These are phyloP conservation scores for Stigmatopora nigra DNA, from an alignment of 2,113 vertebrate species.

Conservation along the genomic window DNA sequence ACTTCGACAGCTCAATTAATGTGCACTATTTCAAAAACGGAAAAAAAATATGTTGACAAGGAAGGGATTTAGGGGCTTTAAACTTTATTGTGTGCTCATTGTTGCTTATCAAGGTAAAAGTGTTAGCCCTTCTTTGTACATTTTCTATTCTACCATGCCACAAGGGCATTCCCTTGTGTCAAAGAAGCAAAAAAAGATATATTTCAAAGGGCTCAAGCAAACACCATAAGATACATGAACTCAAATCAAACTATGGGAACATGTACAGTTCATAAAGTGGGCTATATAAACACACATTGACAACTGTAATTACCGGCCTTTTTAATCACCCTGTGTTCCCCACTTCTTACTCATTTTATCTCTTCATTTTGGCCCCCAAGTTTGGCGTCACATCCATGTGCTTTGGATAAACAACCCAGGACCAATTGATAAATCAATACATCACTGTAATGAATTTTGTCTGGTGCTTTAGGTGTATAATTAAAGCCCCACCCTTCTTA, in stretches of 20 bases:
- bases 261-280: no score
- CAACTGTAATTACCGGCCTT: background rate
- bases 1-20: background rate
- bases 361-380: conserved; percentile 24
- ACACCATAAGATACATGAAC: background rate
- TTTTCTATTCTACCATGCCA: background rate
- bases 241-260: background rate
- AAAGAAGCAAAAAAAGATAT: background rate
- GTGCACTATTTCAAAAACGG: background rate
- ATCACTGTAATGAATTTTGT: conserved; percentile 67
- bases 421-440: conserved; percentile 61
- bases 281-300: background rate
- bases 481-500: conserved; percentile 32
- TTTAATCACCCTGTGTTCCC: background rate
- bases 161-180: conserved; percentile 7
- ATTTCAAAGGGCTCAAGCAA: background rate
- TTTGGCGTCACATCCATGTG: conserved; percentile 13
- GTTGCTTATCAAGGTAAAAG: conserved; percentile 1
- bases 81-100: background rate
- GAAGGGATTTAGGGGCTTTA: background rate
- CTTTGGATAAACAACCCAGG: conserved; percentile 27
- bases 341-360: conserved; percentile 14
- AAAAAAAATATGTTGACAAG: background rate
- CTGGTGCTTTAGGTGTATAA: conserved; percentile 57
- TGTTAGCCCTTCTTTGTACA: background rate